A percentile compares a stretch with the other conserved stretches of the same genome.
Evolutionary conservation across 1,140 invertebrate genomes (phyloP).

Genomic region (Gonioctena quinquepunctata): DNA sequence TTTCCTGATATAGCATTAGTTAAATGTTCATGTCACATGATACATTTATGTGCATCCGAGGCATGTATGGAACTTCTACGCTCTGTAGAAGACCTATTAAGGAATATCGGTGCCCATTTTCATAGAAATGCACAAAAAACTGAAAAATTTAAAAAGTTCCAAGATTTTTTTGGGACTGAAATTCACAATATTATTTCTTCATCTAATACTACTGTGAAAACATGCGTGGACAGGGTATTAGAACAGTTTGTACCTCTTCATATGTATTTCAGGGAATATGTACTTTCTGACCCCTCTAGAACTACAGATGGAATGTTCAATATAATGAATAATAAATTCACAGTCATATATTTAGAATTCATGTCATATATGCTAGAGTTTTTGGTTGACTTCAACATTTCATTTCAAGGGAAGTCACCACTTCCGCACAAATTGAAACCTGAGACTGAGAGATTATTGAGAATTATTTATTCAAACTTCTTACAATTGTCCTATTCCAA

Average conservation of each 20-base stretch:
- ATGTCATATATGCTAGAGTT: constrained; percentile 43
- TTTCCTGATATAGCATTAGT: constrained; percentile 19
- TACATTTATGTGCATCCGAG: constrained; percentile 16
- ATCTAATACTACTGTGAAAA: constrained; percentile 8
- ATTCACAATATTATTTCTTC: constrained; percentile 17
- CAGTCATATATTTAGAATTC: constrained; percentile 48
- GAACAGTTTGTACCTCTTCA: constrained; percentile 15
- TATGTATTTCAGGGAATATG: neutral
- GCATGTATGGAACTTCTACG: constrained; percentile 24
- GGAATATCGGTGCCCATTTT: constrained; percentile 44
- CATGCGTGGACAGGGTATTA: constrained; percentile 3
- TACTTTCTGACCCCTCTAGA: constrained; percentile 8
- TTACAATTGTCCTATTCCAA: constrained; percentile 4
- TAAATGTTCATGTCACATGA: constrained; percentile 27
- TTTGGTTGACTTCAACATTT: constrained; percentile 44
- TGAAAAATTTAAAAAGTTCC: constrained; percentile 17
- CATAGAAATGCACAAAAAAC: constrained; percentile 1
- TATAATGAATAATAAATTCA: constrained; percentile 45
- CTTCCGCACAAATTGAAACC: constrained; percentile 44
- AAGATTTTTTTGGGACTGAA: constrained; percentile 14
- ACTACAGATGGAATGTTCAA: neutral
- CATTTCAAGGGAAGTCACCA: constrained; percentile 49
- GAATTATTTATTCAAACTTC: constrained; percentile 11
- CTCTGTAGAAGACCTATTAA: constrained; percentile 25
- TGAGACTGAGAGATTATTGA: constrained; percentile 19